phyloP scores from a whole-genome alignment of 1,140 invertebrate species.

The Globodera ellingtonae region DNA sequence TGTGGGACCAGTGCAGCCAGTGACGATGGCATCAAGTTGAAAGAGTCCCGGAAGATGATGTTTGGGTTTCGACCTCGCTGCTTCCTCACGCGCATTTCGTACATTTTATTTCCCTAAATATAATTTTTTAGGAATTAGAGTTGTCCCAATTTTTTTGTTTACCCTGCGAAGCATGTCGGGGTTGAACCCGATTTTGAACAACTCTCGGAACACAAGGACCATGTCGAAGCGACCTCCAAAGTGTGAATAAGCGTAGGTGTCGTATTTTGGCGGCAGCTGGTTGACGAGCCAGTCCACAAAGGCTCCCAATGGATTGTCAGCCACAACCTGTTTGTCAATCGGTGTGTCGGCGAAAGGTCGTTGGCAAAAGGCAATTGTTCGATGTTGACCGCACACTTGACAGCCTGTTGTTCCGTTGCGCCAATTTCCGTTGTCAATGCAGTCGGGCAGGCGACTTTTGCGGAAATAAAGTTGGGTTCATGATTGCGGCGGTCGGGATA shows the following conservation, averaged over 20 bases:
- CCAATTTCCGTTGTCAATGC: neutral
- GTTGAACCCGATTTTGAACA: neutral
- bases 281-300: neutral
- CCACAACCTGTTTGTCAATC: neutral
- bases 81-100: neutral
- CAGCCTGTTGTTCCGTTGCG: neutral
- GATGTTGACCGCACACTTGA: neutral
- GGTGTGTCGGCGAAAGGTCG: neutral
- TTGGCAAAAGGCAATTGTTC: neutral
- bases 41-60: slow-evolving; percentile 13
- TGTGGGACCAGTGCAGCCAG: slow-evolving; percentile 10
- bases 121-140: no score
- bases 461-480: slow-evolving; percentile 3
- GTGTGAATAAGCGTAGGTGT: neutral
- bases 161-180: neutral
- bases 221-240: slow-evolving; percentile 14
- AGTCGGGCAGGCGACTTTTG: neutral
- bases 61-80: neutral
- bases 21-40: slow-evolving; percentile 18
- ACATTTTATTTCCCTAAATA: neutral
- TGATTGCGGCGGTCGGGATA: neutral
- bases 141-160: neutral
- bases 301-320: neutral
- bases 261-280: neutral
- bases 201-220: slow-evolving; percentile 1